Percentiles rank a stretch among this genome's conserved stretches.
These are phyloP conservation scores for Corynorhinus townsendii DNA, from an alignment of 2,113 vertebrate genomes.

Conservation along the genomic window DNA sequence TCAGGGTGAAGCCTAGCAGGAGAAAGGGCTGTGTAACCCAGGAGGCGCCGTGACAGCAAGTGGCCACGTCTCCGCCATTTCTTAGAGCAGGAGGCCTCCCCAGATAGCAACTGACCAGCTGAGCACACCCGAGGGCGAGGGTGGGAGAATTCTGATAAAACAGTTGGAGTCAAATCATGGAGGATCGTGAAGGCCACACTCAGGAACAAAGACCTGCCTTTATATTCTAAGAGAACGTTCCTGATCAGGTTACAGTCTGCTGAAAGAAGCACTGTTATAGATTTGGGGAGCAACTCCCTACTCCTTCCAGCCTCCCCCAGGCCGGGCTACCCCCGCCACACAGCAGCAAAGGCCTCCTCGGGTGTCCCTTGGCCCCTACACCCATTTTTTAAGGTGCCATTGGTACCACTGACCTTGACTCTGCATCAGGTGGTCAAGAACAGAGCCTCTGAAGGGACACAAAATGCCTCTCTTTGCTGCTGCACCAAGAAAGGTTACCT, in stretches of 20 bases:
- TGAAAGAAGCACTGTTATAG: background rate
- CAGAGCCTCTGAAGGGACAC: background rate
- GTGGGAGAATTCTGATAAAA: background rate
- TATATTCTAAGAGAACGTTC: slow-evolving; percentile 29
- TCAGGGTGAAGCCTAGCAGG: background rate
- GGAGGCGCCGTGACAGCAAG: background rate
- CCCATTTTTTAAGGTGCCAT: background rate
- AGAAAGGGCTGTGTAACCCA: fast-evolving
- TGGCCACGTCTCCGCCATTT: background rate
- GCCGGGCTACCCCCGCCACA: background rate
- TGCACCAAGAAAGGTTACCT: background rate
- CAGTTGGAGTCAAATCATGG: background rate
- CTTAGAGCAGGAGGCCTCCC: background rate
- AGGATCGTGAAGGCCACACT: background rate
- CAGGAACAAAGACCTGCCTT: background rate
- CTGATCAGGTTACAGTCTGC: background rate
- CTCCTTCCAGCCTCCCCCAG: background rate
- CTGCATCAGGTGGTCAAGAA: background rate
- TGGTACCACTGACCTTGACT: background rate
- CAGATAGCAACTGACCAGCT: background rate
- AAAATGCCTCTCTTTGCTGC: background rate
- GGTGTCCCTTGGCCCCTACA: background rate
- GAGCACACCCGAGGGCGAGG: background rate
- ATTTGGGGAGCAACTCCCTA: background rate
- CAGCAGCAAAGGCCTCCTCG: background rate